Percentiles rank a stretch among this genome's conserved stretches.
Evolutionary conservation across 2,888 invertebrate genomes (phyloP).

Genomic region (Amblyteles armatorius): DNA sequence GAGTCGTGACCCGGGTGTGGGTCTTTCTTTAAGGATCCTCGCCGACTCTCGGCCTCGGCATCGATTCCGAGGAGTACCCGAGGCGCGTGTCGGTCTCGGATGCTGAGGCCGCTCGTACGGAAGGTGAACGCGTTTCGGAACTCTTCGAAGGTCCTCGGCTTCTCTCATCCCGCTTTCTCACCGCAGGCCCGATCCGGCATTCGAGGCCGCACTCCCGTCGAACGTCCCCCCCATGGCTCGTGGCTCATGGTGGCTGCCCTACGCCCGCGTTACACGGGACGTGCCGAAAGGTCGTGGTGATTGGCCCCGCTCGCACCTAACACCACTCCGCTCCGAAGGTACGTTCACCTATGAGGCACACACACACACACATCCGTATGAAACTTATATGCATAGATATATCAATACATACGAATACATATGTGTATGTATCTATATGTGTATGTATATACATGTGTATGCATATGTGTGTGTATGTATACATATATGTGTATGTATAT

Average conservation of each 20-base stretch:
- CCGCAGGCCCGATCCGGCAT: slow-evolving; percentile 5
- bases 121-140: slow-evolving; percentile 7
- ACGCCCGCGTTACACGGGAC: slow-evolving; percentile 64
- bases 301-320: slow-evolving; percentile 66
- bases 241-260: slow-evolving; percentile 57
- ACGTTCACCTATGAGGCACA: background rate
- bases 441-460: background rate
- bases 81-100: slow-evolving; percentile 19
- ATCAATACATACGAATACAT: too few relatives aligned
- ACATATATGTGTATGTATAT: background rate
- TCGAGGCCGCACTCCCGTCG: slow-evolving; percentile 13
- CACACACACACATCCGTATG: background rate
- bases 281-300: slow-evolving; percentile 71
- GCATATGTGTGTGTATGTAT: background rate
- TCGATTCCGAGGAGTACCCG: slow-evolving; percentile 44
- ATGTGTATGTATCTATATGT: background rate
- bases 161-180: background rate
- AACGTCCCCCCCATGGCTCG: slow-evolving; percentile 48
- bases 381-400: slow-evolving; percentile 3
- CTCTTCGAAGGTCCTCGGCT: slow-evolving; percentile 7
- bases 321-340: background rate
- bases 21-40: slow-evolving; percentile 51
- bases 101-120: background rate
- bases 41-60: slow-evolving; percentile 49
- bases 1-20: background rate